Evolutionary conservation across 2,797 vertebrate genomes (phyloP).

Genomic region (Trachurus trachurus): DNA sequence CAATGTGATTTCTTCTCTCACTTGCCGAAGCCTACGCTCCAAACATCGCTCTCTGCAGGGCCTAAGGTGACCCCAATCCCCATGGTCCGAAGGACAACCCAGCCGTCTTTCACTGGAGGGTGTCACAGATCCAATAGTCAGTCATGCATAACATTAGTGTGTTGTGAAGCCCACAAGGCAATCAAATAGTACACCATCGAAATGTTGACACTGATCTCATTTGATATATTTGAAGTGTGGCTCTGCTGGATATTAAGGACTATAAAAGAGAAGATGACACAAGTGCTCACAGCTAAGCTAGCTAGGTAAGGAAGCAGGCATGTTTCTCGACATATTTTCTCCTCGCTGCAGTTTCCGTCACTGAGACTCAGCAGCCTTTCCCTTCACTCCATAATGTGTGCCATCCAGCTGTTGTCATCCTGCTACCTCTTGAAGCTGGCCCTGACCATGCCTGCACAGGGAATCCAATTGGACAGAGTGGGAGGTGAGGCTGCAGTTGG

Average conservation of each 20-base stretch:
- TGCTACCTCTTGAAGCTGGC: conserved; percentile 58
- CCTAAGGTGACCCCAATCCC: conserved; percentile 77
- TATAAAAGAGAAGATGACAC: conserved; percentile 70
- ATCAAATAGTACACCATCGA: conserved; percentile 74
- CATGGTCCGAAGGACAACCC: conserved; percentile 69
- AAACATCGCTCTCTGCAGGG: conserved; percentile 58
- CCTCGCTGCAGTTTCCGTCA: conserved; percentile 42
- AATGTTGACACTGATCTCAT: conserved; percentile 83
- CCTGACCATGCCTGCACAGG: conserved; percentile 56
- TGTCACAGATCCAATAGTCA: conserved; percentile 77
- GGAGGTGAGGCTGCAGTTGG: conserved; percentile 76
- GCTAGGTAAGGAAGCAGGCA: conserved; percentile 45
- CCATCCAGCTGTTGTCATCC: conserved; percentile 74
- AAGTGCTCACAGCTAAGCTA: conserved; percentile 57
- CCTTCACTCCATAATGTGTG: conserved; percentile 47
- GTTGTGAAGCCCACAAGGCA: conserved; percentile 77
- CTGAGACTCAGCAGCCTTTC: conserved; percentile 48
- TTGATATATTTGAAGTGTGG: conserved; percentile 80
- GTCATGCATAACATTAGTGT: conserved; percentile 79
- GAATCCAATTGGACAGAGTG: conserved; percentile 75
- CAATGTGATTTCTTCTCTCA: conserved; percentile 68
- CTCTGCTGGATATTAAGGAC: conserved; percentile 73
- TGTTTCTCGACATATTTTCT: conserved; percentile 46
- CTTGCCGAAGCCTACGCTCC: conserved; percentile 55
- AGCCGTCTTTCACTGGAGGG: conserved; percentile 69